A percentile compares a stretch with the other conserved stretches of the same genome.
Evolutionary conservation across 2,797 vertebrate genomes (phyloP).

Genomic region (Chlorospingus semifuscus): DNA sequence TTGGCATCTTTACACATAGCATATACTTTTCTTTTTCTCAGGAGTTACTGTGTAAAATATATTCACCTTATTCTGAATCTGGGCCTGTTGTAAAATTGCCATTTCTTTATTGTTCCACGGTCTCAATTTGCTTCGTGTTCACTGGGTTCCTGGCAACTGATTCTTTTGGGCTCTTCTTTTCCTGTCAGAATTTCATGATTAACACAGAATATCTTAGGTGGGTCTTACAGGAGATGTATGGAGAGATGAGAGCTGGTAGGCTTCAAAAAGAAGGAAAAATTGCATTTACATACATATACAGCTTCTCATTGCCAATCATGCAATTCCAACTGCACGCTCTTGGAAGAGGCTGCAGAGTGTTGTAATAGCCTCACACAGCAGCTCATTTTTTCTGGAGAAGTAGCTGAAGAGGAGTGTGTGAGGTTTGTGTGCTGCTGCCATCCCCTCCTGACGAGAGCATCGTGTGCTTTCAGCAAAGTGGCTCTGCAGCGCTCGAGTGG

Average conservation of each 20-base stretch:
- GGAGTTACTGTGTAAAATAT: not conserved
- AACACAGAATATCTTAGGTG: not conserved
- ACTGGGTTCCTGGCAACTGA: not conserved
- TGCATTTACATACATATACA: not conserved
- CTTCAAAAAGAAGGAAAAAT: not conserved
- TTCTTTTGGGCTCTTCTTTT: not conserved
- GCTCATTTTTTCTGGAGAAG: not conserved
- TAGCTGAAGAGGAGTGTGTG: not conserved
- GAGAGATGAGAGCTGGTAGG: not conserved
- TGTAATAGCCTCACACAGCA: not conserved
- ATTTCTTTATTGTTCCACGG: not conserved
- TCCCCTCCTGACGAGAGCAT: not conserved
- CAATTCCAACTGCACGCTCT: not conserved
- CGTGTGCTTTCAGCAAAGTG: conserved; percentile 79
- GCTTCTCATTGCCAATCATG: not conserved
- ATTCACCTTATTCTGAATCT: not conserved
- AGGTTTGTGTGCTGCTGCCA: not conserved
- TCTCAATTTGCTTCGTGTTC: not conserved
- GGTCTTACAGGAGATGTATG: not conserved
- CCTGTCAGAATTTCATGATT: not conserved
- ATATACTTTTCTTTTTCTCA: not conserved
- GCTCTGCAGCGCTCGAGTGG: conserved; percentile 83
- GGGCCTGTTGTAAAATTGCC: not conserved
- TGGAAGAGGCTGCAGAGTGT: not conserved
- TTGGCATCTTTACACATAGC: not conserved